Base-by-base conservation (phyloP, 2,113 vertebrate species). In the Mormyrus lacerda region DNA sequence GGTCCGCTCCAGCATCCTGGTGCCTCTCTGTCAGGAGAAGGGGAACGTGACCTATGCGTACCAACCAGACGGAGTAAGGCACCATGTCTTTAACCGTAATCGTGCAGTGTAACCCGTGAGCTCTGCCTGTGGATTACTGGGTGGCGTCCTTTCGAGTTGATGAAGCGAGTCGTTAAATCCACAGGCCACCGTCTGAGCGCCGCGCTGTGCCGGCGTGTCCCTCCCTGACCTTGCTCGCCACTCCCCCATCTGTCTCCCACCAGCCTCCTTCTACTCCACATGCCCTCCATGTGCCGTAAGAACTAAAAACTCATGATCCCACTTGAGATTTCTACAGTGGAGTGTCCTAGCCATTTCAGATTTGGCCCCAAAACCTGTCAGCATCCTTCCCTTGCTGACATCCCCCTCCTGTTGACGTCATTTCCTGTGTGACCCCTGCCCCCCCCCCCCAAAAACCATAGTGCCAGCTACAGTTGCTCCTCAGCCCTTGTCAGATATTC, bases 161-260 rank as follows among this genome's bases (percentile, higher is more conserved):
- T 50, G 85, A 86, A 51, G 85, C 85, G 48, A 53, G 48, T 86
- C 85, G 44, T 51, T 50, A 51, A 87, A 87, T 65, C 51, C 19
- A 21, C 35, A 44, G 39, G 55, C 53, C 53, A 47, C 53, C 39
- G 55, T 87, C 31, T 87, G 53, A 61, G 15, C 31, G 24, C 51
- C 85, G 53, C 58, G 87, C 53, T 87, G 51, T 61, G 27, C 27
- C 3, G 6, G 15, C 53, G 4, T 61, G 87, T 87, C 48, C 48
- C 19, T 48, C 85, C n/a, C 85, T 87, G 85, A 87, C 85, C 85
- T 87, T 55, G 48, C 27, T 11, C 50, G 3, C 85, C 47, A 47
- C 85, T 39, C 11, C 85, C 50, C 50, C 47, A 21, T 87, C 87
- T 87, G 51, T 87, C 35, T 73, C 87, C 39, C 19, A 17, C 87